Evolutionary conservation across 1,140 invertebrate species (phyloP), one percentile per base, ranked within the genome.

Genomic region (Ptiloglossa arizonensis): DNA sequence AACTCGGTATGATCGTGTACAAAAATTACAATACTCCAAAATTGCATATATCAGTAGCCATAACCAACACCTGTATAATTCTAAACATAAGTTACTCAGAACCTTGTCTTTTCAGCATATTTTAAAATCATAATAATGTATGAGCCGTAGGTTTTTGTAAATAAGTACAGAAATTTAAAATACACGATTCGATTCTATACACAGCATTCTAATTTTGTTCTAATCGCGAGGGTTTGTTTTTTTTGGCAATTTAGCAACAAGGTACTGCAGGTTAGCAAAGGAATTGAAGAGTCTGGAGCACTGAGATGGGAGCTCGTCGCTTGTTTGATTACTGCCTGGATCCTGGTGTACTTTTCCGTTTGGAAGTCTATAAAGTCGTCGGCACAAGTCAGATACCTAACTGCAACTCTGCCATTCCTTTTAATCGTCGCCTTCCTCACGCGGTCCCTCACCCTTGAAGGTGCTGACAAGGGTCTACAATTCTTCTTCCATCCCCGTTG

Each of bases 361-460:
- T 98, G 97, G 96, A 98, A 98, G 93, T 97, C 97, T 69, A 97
- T 98, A 70, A 96, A 96, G 88, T 97, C 96, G 57, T 96, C 96
- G 85, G 97, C 96, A 4, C 90, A 93, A 87, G 94, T 97, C 38
- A 95, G 97, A 62, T 98, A 98, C 91, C 95, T 98, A 86, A 98
- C 97, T 9, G 96, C 97, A 35, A 97, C 96, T 8, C 93, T 97
- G 68, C 97, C 97, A 5, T 97, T 97, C 89, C 87, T 97, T 27
- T 92, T 97, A 35, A 96, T 98, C 83, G 94, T 97, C 80, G 95
- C 96, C 48, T 96, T 98, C 83, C 94, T 97, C 64, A 95, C 94
- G 32, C 94, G 96, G 81, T 96, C 96, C 11, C 92, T 98, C 35
- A 97, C 96, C 5, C 92, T 98, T 24, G 96, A 97, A 68, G 97